phyloP scores from a whole-genome alignment of 2,888 invertebrate species.

The Neoaliturus tenellus region DNA sequence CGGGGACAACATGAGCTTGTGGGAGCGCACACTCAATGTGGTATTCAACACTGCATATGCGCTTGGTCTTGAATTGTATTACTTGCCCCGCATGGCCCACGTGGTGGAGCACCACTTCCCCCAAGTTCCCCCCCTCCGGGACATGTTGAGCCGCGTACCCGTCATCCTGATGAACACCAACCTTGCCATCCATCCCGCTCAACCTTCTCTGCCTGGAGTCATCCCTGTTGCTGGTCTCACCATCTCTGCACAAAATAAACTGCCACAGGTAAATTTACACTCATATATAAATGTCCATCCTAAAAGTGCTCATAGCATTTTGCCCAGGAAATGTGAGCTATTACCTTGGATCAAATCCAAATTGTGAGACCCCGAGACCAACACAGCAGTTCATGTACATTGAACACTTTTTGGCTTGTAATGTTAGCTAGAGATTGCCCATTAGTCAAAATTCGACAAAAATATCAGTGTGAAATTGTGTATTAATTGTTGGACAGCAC shows the following conservation, averaged over 20 bases:
- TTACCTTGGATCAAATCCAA: too few relatives aligned
- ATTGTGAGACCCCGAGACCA: too few relatives aligned
- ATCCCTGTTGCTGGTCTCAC: slow-evolving; percentile 77
- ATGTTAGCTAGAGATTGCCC: too few relatives aligned
- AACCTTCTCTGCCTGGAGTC: slow-evolving; percentile 72
- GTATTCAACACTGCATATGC: neutral
- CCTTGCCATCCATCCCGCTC: slow-evolving; percentile 63
- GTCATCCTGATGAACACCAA: slow-evolving; percentile 28
- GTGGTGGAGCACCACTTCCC: slow-evolving; percentile 22
- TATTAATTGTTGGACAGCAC: too few relatives aligned
- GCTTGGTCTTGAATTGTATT: neutral
- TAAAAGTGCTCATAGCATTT: too few relatives aligned
- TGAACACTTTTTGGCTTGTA: too few relatives aligned
- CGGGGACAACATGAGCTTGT: slow-evolving; percentile 18
- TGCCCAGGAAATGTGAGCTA: too few relatives aligned
- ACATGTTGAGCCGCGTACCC: neutral
- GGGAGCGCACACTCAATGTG: neutral
- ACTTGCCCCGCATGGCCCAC: neutral
- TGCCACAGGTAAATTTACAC: slow-evolving; percentile 66
- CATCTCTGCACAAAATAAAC: slow-evolving; percentile 70
- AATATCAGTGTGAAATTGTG: too few relatives aligned
- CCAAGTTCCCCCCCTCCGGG: slow-evolving; percentile 2
- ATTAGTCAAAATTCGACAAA: too few relatives aligned
- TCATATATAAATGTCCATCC: too few relatives aligned
- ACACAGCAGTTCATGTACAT: too few relatives aligned